Evolutionary conservation across 2,888 invertebrate species (phyloP), one percentile per base, ranked within the genome.

Genomic region (Tenthredo notha): DNA sequence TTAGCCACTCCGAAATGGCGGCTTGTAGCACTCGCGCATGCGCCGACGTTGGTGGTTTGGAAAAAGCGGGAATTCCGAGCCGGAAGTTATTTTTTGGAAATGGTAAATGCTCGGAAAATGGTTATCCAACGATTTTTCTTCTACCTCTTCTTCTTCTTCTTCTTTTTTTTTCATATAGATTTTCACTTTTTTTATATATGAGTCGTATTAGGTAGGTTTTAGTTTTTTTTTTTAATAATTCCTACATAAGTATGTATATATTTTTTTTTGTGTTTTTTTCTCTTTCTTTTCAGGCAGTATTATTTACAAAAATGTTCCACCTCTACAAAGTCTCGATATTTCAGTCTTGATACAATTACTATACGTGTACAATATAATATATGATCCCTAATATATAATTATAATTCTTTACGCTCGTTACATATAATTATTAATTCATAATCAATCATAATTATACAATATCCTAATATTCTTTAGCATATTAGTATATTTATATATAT

Each of bases 291-390:
- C 89, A 89, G 90, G 89, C 90, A 91, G 90, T 88, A 90, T 89
- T 92, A 92, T 92, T 92, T 91, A 92, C 90, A 92, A 92, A 92
- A 91, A 91, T 90, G 90, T 91, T 91, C 88, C 91, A 90, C 87
- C 90, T 89, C 88, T 90, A 91, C 89, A 87, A 91, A 92, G 90
- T 92, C 91, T 91, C 91, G 88, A 90, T 90, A 90, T 90, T 88
- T 92, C 92, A 92, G 92, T 92, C 92, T 92, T 92, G 90, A 91
- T 89, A 91, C 90, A 91, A 91, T 90, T 90, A 88, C 85, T 89
- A 88, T 88, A 89, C 88, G 88, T 90, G 87, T 90, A 90, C 86
- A 88, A 80, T 47, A 47, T 85, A 86, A 84, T 37, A 37, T 84
- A 86, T 89, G 86, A 88, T 89, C 87, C 85, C 87, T 87, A 85